Evolutionary conservation across 2,888 invertebrate genomes (phyloP).

Genomic region (Andrena haemorrhoa): DNA sequence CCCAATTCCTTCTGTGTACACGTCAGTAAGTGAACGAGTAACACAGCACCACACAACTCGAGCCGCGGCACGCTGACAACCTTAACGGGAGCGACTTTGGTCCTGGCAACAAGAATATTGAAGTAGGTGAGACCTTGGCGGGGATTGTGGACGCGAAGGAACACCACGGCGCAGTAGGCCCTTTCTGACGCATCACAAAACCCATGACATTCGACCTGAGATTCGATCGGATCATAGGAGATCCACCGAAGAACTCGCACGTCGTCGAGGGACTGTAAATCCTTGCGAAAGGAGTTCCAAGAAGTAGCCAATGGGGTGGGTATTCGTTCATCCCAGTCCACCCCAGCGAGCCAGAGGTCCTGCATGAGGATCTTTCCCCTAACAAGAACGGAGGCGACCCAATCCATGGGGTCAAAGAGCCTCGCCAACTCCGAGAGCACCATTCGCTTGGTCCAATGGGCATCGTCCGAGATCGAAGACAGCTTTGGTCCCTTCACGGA

Average conservation of each 20-base stretch:
- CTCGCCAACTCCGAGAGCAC: background rate
- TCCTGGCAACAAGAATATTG: too few relatives aligned
- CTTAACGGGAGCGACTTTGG: too few relatives aligned
- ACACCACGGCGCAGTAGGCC: slow-evolving; percentile 41
- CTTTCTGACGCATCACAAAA: slow-evolving; percentile 40
- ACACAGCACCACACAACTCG: too few relatives aligned
- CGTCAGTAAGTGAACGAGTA: too few relatives aligned
- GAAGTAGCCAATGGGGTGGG: background rate
- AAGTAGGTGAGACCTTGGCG: too few relatives aligned
- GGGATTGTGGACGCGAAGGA: background rate
- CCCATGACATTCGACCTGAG: too few relatives aligned
- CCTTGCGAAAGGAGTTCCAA: background rate
- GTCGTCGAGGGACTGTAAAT: background rate
- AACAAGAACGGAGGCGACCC: background rate
- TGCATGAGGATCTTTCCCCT: background rate
- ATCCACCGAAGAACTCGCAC: background rate
- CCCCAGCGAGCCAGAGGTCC: background rate
- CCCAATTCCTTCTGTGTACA: too few relatives aligned
- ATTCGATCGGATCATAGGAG: background rate
- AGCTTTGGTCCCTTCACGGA: background rate
- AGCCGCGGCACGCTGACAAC: too few relatives aligned
- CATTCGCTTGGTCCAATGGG: background rate
- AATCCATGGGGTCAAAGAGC: background rate
- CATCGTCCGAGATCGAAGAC: background rate
- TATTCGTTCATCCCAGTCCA: background rate